Percentiles rank a stretch among this genome's conserved stretches.
Conservation (phyloP, 2,888 invertebrate genomes). For the Nesidiocoris tenuis region DNA sequence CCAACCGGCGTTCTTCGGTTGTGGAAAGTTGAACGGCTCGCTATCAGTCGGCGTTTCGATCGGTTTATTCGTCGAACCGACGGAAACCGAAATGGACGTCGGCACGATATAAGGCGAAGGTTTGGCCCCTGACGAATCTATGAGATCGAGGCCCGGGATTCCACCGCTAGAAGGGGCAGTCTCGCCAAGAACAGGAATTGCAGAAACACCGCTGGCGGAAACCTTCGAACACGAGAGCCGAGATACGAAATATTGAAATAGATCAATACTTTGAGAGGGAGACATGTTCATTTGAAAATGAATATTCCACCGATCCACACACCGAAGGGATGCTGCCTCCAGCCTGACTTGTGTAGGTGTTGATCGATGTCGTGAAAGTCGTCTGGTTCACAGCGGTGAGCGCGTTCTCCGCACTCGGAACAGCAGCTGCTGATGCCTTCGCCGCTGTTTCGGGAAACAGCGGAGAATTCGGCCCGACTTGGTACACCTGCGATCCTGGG, state of each 20-base stretch:
- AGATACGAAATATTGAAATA: no score
- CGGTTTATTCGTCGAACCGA: conserved; percentile 38
- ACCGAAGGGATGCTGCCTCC: conserved; percentile 35
- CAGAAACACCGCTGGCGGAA: not conserved
- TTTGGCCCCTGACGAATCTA: conserved; percentile 52
- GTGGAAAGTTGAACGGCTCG: conserved; percentile 50
- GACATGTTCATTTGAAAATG: not conserved
- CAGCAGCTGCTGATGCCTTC: not conserved
- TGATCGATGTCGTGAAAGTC: not conserved
- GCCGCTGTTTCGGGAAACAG: not conserved
- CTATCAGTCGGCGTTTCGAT: conserved; percentile 50
- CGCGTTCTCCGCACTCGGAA: not conserved
- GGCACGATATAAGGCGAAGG: not conserved
- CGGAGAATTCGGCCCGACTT: not conserved
- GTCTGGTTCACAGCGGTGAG: no score
- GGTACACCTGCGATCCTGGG: not conserved
- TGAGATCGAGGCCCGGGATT: conserved; percentile 74
- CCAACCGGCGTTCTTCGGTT: conserved; percentile 34
- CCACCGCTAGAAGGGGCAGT: conserved; percentile 56
- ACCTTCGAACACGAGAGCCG: no score
- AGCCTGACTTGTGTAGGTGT: conserved; percentile 4
- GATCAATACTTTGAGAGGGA: not conserved
- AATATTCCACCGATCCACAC: not conserved
- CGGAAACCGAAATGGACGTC: conserved; percentile 17
- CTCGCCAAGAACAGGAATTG: no score